These are phyloP conservation scores for Indicator indicator DNA, from an alignment of 2,113 vertebrate genomes.

Conservation along the genomic window DNA sequence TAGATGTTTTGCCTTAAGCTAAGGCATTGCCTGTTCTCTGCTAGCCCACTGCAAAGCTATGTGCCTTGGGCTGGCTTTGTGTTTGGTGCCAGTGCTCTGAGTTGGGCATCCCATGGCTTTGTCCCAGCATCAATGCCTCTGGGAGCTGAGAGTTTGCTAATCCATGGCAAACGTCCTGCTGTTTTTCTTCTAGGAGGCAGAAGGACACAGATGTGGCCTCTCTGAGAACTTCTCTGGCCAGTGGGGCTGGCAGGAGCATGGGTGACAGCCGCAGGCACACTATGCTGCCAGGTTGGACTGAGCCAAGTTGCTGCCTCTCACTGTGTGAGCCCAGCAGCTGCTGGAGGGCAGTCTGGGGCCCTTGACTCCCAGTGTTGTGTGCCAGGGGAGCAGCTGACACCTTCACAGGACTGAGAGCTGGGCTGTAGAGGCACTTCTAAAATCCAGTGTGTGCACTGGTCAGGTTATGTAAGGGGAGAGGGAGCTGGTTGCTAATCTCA, in stretches of 20 bases:
- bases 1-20: background rate
- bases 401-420: accelerated
- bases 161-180: background rate
- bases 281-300: accelerated
- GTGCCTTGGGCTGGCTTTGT: background rate
- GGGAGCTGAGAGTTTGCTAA: background rate
- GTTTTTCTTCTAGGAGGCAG: background rate
- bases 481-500: background rate
- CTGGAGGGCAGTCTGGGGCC: background rate
- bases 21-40: background rate
- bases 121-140: background rate
- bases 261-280: accelerated
- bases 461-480: background rate
- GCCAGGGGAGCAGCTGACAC: background rate
- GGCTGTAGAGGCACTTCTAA: background rate
- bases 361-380: background rate
- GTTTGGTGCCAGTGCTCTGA: background rate
- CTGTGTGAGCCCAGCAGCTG: background rate
- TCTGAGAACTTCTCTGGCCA: background rate
- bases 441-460: accelerated
- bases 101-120: background rate
- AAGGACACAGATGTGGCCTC: background rate
- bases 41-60: background rate
- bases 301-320: background rate
- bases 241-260: background rate